Conservation (phyloP, 2,888 invertebrate species). For the Troides aeacus region DNA sequence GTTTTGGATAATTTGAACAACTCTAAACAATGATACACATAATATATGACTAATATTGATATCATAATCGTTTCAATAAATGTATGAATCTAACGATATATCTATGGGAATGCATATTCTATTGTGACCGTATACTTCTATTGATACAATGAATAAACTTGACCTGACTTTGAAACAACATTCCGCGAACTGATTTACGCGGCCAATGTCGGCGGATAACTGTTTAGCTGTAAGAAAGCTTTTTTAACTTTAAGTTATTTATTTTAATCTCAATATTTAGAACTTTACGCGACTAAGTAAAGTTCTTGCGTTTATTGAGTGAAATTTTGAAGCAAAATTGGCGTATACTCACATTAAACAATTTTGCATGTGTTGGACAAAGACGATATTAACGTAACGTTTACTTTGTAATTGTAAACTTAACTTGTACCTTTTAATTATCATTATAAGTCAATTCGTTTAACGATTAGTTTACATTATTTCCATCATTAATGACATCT, state of each 20-base stretch:
- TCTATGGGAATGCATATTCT: slow-evolving; percentile 5
- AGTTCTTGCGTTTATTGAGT: background rate
- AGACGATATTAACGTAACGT: background rate
- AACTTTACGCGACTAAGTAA: background rate
- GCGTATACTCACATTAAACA: background rate
- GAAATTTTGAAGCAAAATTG: background rate
- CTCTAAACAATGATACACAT: too few relatives aligned
- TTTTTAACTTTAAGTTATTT: background rate
- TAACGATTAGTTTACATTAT: background rate
- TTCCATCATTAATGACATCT: background rate
- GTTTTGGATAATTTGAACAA: too few relatives aligned
- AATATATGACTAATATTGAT: too few relatives aligned
- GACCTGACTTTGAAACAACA: too few relatives aligned
- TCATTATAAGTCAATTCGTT: background rate
- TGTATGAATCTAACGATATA: background rate
- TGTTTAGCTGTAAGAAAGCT: background rate
- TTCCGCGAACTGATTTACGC: background rate
- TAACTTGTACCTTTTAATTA: background rate
- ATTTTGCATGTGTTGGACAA: slow-evolving; percentile 1
- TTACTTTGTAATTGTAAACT: background rate
- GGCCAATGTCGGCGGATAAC: background rate
- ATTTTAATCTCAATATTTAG: background rate
- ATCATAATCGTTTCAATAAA: background rate
- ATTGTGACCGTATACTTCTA: background rate
- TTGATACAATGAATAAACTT: too few relatives aligned